Evolutionary conservation across 2,797 vertebrate genomes (phyloP), one percentile per base, ranked within the genome.

Genomic region (Strix occidentalis): DNA sequence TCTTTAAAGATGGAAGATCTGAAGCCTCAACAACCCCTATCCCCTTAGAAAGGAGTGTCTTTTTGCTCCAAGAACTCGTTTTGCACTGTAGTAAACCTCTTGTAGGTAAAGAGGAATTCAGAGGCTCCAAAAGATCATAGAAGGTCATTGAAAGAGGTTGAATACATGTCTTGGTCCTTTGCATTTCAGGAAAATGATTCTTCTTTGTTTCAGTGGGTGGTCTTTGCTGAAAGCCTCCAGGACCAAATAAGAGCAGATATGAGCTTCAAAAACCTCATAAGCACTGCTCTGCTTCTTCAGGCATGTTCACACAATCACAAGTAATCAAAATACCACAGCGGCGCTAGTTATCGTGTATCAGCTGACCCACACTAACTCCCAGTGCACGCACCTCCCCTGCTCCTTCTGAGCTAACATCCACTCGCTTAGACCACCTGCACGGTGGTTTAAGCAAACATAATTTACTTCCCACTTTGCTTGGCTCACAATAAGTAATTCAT

Each of bases 41-140:
- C 15, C 37, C 72, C 54, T 84, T 84, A 86, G 79, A 86, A 88
- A 78, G 43, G 28, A 92, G 16, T 1, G 1, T 43, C 61, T 95
- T 71, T 92, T 79, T 89, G 69, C 77, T 95, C 37, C 69, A 61
- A 87, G 57, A 91, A 65, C 79, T 93, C 24, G 17, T 79, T 93
- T 95, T 72, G 46, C 50, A 16, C 58, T 39, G 33, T 31, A 78
- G 45, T 50, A 92, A 94, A 88, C 26, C 64, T 81, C 75, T 78
- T 51, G 20, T 26, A 84, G 61, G 46, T 54, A 79, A 71, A 87
- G 69, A 78, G 64, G 39, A 72, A 94, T 78, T 88, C 43, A 79
- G 41, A 88, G 51, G 35, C 63, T 91, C 39, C 23, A 65, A 19
- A 51, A 78, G 76, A 78, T 90, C 82, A 91, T 28, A 75, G 72